Conservation (phyloP, 2,888 invertebrate genomes). For the Tenthredo mesomela region DNA sequence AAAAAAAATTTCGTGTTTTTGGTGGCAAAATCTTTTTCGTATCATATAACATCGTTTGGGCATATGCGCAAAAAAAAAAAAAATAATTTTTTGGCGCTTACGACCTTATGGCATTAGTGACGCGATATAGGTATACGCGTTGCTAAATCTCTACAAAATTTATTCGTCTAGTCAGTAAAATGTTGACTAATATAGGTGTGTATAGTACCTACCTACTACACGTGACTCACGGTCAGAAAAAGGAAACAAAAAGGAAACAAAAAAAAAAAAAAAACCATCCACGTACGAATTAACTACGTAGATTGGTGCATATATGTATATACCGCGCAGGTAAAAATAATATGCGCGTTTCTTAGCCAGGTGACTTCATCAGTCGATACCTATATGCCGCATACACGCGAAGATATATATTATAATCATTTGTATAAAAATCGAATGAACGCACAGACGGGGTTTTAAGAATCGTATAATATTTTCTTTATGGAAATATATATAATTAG, state of each 20-base stretch:
- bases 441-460: neutral
- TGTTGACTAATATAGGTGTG: neutral
- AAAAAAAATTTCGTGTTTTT: no score
- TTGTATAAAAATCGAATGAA: neutral
- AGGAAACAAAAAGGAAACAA: neutral
- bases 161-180: neutral
- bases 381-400: neutral
- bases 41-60: no score
- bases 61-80: no score
- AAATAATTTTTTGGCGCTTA: no score
- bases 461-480: neutral
- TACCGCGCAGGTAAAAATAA: neutral
- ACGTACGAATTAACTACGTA: neutral
- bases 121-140: neutral
- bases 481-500: neutral
- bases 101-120: no score
- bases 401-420: neutral
- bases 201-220: neutral
- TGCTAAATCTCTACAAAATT: neutral
- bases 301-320: neutral
- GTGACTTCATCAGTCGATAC: conserved; percentile 2
- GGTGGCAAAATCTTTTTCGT: no score
- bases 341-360: neutral
- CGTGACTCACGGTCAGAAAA: neutral
- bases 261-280: neutral